These are phyloP conservation scores for Imbricaverruca yamaguchii DNA, from an alignment of 2,888 invertebrate species.

Conservation along the genomic window DNA sequence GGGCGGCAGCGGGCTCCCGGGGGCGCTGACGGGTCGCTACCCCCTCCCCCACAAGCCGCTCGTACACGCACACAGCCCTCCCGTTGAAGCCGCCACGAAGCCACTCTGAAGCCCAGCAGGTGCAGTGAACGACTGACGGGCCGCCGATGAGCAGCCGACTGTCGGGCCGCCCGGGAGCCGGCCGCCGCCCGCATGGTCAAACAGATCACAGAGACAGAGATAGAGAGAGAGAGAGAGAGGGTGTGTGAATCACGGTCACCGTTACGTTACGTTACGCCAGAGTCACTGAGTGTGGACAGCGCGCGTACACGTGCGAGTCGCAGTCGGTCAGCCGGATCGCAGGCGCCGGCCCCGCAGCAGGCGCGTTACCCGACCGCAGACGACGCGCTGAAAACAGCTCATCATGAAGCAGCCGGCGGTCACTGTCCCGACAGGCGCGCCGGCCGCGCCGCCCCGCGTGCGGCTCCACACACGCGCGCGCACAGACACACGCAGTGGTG, in stretches of 20 bases:
- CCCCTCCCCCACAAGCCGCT: no score
- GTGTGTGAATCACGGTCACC: neutral
- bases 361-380: neutral
- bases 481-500: no score
- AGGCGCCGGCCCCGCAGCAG: neutral
- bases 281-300: neutral
- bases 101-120: no score
- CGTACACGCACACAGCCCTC: no score
- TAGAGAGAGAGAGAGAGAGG: neutral
- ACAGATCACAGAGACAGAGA: neutral
- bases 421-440: neutral
- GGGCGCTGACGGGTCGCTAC: no score
- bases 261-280: conserved; percentile 10
- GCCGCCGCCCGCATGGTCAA: neutral
- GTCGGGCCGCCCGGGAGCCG: neutral
- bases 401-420: neutral
- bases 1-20: no score
- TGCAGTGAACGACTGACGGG: no score
- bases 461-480: neutral
- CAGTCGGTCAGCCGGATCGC: neutral
- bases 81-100: no score
- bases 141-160: no score
- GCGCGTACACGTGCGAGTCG: neutral
- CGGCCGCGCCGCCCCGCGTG: neutral
- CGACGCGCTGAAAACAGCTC: neutral